These are phyloP conservation scores for Branchinecta sandiegonensis DNA, from an alignment of 2,888 invertebrate species.

Conservation along the genomic window DNA sequence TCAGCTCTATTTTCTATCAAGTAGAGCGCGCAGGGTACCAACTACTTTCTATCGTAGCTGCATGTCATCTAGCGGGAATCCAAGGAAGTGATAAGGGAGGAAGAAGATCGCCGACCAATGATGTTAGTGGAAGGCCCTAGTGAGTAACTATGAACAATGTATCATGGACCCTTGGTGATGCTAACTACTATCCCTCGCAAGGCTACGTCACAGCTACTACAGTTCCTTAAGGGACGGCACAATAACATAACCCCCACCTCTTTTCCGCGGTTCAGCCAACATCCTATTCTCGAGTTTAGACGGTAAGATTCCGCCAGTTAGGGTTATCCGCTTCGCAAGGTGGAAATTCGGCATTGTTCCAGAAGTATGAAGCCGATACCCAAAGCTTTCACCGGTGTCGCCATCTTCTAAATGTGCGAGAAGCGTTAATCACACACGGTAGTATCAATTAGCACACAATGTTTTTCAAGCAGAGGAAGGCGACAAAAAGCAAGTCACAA, in stretches of 20 bases:
- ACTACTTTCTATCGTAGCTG: too few relatives aligned
- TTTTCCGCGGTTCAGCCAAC: neutral
- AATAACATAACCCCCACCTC: neutral
- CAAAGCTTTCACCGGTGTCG: neutral
- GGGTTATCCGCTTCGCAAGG: slow-evolving; percentile 6
- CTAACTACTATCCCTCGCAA: slow-evolving; percentile 8
- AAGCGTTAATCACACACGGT: too few relatives aligned
- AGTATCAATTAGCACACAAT: too few relatives aligned
- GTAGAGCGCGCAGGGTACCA: too few relatives aligned
- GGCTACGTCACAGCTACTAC: too few relatives aligned
- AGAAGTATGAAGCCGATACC: slow-evolving; percentile 13
- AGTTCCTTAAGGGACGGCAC: too few relatives aligned
- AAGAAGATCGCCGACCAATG: too few relatives aligned
- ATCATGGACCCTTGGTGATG: neutral
- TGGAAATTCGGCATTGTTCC: neutral
- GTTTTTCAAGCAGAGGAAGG: too few relatives aligned
- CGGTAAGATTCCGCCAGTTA: slow-evolving; percentile 1
- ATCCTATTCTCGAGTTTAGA: neutral
- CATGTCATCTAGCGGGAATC: too few relatives aligned
- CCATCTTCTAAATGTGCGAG: neutral
- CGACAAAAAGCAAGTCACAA: too few relatives aligned
- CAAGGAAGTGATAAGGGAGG: too few relatives aligned
- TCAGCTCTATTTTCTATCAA: too few relatives aligned
- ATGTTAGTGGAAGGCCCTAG: neutral
- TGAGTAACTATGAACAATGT: neutral